Conservation (phyloP, 2,797 vertebrate species). For the Streptopelia turtur region DNA sequence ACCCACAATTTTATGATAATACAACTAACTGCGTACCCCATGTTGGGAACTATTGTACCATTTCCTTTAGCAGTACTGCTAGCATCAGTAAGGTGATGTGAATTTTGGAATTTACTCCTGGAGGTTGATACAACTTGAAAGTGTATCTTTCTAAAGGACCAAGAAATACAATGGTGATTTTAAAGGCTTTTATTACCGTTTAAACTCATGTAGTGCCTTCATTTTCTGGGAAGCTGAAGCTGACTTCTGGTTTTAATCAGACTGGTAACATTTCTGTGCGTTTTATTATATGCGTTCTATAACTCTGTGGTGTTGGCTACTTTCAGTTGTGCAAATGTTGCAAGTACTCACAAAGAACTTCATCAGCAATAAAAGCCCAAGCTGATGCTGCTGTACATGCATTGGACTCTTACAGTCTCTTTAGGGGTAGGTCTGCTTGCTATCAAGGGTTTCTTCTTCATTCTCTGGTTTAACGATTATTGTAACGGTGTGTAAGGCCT, state of each 20-base stretch:
- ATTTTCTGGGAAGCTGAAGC: background rate
- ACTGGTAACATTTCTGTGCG: background rate
- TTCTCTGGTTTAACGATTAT: background rate
- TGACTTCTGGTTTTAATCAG: background rate
- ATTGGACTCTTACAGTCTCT: accelerated
- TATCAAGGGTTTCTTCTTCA: background rate
- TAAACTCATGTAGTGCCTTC: background rate
- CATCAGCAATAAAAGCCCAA: background rate
- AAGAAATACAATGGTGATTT: background rate
- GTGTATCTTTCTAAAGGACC: background rate
- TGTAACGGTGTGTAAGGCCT: background rate
- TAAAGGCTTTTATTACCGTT: background rate
- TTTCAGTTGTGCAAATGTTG: background rate
- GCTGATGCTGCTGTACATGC: background rate
- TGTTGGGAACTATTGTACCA: background rate
- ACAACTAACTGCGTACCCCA: background rate
- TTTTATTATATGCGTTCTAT: background rate
- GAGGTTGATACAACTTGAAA: background rate
- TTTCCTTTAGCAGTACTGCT: background rate
- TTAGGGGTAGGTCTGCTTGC: background rate
- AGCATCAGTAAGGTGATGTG: background rate
- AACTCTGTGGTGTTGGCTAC: background rate
- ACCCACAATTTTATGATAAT: background rate
- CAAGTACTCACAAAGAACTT: background rate
- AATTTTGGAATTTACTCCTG: background rate